Base-by-base conservation (phyloP, 2,888 invertebrate genomes). In the Caenorhabditis sp. region DNA sequence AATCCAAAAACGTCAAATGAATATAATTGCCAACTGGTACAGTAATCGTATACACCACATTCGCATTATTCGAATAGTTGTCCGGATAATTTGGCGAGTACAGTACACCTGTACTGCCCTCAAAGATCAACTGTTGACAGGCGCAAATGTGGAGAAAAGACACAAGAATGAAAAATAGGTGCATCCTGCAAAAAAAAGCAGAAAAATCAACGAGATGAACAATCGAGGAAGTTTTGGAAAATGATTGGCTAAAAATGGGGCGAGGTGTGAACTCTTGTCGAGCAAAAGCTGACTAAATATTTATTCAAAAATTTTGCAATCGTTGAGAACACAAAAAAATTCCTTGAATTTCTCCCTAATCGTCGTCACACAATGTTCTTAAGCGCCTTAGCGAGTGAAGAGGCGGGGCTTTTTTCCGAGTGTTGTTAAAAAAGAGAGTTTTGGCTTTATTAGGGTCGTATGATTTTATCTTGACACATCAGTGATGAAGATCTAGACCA, bases 71-170 rank as follows among this genome's bases (percentile, higher is more conserved):
- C 26, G 66, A 69, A 37, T 78, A 78, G 31, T 76, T 66, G 4
- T 31, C 49, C 2, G 78, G 78, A 62, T 78, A 78, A 36, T 78
- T 78, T 24, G 74, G 74, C 17, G 78, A 78, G 57, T 76, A 69
- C 27, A 76, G 62, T 23, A 65, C 37, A 1, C 76, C 78, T 19
- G 58, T 62, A 43, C 10, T 17, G 17, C 43, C 43, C 5, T 43
- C 43, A 43, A 43, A 43, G 5, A 17, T 43, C 14, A 43, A 31
- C 31, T 31, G 43, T 14, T 43, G 43, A 3, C 14, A 6, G 17
- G 14, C 17, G 17, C 43, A 43, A 17, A 43, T 17, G 14, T 43
- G 43, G 43, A 43, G 17, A 43, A 43, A 43, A 12, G 43, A 43
- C 43, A 17, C 43, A 43, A 43, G 43, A 43, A 43, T 10, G 43